Evolutionary conservation across 2,113 vertebrate genomes (phyloP).

Genomic region (Ophthalmolycus amberensis): DNA sequence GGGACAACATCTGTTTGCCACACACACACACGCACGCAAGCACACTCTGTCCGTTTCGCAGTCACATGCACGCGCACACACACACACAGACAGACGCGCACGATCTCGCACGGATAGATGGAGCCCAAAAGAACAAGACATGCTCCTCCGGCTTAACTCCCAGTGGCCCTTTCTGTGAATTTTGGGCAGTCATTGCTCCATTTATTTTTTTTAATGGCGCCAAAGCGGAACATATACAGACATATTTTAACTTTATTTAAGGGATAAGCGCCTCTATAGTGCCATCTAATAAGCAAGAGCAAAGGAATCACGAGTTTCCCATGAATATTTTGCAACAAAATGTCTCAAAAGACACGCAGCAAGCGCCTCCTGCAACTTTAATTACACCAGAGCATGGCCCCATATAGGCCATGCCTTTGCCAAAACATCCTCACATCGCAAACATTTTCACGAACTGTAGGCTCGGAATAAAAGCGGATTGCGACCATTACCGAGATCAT

Average conservation of each 20-base stretch:
- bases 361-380: conserved; percentile 79
- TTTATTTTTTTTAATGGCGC: conserved; percentile 28
- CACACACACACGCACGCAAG: conserved; percentile 38
- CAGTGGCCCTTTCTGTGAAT: conserved; percentile 39
- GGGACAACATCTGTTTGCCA: conserved; percentile 73
- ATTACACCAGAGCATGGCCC: conserved; percentile 67
- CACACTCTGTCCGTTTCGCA: conserved; percentile 9
- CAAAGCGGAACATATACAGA: neutral
- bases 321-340: conserved; percentile 70
- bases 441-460: conserved; percentile 42
- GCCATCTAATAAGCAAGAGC: conserved; percentile 24
- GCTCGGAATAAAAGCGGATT: conserved; percentile 19
- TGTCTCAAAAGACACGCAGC: conserved; percentile 65
- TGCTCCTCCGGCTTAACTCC: conserved; percentile 63
- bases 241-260: conserved; percentile 60
- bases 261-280: neutral
- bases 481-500: conserved; percentile 66
- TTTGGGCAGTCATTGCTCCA: conserved; percentile 18
- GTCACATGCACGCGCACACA: conserved; percentile 8
- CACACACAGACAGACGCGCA: neutral
- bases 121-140: conserved; percentile 55
- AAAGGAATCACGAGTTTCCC: conserved; percentile 53
- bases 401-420: conserved; percentile 70
- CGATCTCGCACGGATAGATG: conserved; percentile 35
- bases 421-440: conserved; percentile 47